Conservation (phyloP, 2,888 invertebrate genomes). For the Colostygia pectinataria region DNA sequence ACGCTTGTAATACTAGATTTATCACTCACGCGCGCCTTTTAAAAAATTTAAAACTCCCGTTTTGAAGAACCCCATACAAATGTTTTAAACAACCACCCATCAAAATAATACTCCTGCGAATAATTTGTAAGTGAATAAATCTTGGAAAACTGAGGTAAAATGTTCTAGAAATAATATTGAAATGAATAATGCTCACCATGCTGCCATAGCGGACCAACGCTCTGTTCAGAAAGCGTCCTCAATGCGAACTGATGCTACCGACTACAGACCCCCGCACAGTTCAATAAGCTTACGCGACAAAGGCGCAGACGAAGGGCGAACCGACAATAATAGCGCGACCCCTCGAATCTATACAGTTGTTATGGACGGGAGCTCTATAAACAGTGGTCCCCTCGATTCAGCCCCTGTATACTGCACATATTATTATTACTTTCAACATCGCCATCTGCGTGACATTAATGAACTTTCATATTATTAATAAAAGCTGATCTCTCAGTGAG, state of each 20-base stretch:
- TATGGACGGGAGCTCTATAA: neutral
- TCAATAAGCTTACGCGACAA: neutral
- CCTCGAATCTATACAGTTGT: neutral
- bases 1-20: no score
- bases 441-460: constrained; percentile 6
- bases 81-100: no score
- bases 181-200: constrained; percentile 13
- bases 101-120: no score
- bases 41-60: no score
- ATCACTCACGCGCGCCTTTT: no score
- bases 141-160: no score
- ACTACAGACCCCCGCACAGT: constrained; percentile 11
- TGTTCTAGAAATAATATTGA: no score
- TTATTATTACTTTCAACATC: constrained; percentile 4
- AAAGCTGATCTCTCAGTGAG: no score
- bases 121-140: no score
- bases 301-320: constrained; percentile 13
- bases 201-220: constrained; percentile 5
- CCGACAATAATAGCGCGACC: constrained; percentile 13
- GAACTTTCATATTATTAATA: no score
- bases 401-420: neutral
- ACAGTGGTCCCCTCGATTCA: constrained; percentile 10
- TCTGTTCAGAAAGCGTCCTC: constrained; percentile 1
- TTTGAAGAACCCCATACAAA: no score
- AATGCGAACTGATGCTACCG: neutral